Evolutionary conservation across 1,140 invertebrate species (phyloP).

Genomic region (Phymastichus coffea): DNA sequence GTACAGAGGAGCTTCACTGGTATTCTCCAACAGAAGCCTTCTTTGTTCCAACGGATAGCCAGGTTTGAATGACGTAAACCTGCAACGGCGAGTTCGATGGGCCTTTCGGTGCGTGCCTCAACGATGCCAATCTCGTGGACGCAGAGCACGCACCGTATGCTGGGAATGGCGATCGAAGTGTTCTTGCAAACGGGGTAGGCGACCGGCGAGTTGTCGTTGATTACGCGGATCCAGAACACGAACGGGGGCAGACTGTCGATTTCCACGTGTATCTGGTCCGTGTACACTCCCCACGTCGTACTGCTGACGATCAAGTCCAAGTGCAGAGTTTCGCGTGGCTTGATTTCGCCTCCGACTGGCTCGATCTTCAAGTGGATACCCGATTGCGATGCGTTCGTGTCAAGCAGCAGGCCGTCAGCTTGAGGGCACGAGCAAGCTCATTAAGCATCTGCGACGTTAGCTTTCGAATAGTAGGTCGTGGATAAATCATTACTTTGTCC

Average conservation of each 20-base stretch:
- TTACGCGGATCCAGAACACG: conserved; percentile 40
- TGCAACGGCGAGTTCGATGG: conserved; percentile 22
- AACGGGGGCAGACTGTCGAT: conserved; percentile 42
- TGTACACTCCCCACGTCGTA: conserved; percentile 51
- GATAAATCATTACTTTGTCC: too few species aligned
- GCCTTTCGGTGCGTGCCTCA: conserved; percentile 33
- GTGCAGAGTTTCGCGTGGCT: conserved; percentile 19
- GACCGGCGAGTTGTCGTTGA: conserved; percentile 46
- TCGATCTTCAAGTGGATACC: conserved; percentile 25
- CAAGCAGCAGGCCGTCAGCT: too few species aligned
- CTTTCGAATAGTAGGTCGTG: too few species aligned
- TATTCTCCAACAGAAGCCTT: conserved; percentile 32
- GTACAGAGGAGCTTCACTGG: conserved; percentile 27
- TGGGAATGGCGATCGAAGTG: too few species aligned
- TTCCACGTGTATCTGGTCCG: conserved; percentile 47
- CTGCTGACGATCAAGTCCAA: conserved; percentile 47
- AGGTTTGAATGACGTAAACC: conserved; percentile 22
- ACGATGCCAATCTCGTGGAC: conserved; percentile 30
- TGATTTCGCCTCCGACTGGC: conserved; percentile 17
- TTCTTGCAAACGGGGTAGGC: conserved; percentile 41
- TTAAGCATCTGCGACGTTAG: too few species aligned
- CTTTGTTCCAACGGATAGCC: neutral
- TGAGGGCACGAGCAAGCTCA: too few species aligned
- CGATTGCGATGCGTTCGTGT: too few species aligned
- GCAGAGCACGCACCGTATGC: conserved; percentile 20